Conservation (phyloP, 2,797 vertebrate species). For the Emydoidea blandingii region DNA sequence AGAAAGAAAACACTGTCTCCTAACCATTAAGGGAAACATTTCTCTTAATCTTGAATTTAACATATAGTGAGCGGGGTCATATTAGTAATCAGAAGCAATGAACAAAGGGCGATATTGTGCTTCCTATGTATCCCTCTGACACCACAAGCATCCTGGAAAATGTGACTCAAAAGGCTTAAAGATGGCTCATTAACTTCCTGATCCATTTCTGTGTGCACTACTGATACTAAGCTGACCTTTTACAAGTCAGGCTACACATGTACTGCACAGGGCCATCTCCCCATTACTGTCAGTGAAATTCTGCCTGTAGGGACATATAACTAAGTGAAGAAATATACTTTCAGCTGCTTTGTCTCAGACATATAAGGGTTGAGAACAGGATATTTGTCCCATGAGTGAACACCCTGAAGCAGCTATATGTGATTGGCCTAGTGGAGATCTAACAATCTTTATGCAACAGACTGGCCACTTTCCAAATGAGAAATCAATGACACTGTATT, state of each 20-base stretch:
- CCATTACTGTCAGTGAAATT: slow-evolving; percentile 39
- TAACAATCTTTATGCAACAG: slow-evolving; percentile 29
- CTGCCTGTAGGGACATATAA: slow-evolving; percentile 43
- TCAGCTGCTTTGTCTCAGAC: slow-evolving; percentile 35
- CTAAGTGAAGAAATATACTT: slow-evolving; percentile 49
- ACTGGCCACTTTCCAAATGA: slow-evolving; percentile 45
- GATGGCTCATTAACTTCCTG: slow-evolving; percentile 61
- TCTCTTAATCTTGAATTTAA: background rate
- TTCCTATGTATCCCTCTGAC: slow-evolving; percentile 16
- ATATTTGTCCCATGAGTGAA: slow-evolving; percentile 40
- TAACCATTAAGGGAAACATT: background rate
- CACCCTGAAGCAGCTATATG: slow-evolving; percentile 44
- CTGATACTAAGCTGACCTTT: slow-evolving; percentile 69
- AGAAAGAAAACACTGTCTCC: background rate
- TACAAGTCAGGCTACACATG: slow-evolving; percentile 48
- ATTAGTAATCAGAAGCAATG: background rate
- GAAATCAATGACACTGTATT: slow-evolving; percentile 66
- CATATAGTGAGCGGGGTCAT: background rate
- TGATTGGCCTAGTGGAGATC: slow-evolving; percentile 19
- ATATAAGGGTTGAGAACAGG: slow-evolving; percentile 29
- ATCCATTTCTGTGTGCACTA: slow-evolving; percentile 63
- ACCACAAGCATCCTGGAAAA: slow-evolving; percentile 56
- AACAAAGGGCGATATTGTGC: slow-evolving; percentile 29
- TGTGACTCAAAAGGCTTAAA: slow-evolving; percentile 52
- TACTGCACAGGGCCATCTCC: slow-evolving; percentile 12